Evolutionary conservation across 1,140 invertebrate genomes (phyloP), one percentile per base, ranked within the genome.

Genomic region (Chlorops oryzae): DNA sequence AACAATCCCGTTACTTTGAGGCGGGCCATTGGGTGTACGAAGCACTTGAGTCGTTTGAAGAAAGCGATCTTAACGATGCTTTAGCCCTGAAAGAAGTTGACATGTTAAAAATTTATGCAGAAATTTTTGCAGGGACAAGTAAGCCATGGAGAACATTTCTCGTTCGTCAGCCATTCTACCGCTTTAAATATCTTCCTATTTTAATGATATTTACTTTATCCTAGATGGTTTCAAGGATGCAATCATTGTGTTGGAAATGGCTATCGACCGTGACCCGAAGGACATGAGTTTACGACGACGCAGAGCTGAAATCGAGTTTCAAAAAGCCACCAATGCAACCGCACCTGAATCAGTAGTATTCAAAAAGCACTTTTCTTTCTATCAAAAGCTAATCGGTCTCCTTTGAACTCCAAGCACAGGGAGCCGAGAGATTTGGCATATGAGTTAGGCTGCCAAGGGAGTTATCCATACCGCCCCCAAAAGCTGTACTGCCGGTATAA

Each of bases 381-480:
- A n/a, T n/a, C n/a, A n/a, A n/a, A n/a, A n/a, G n/a, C n/a, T n/a
- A n/a, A n/a, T n/a, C n/a, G n/a, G n/a, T n/a, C n/a, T n/a, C n/a
- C n/a, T n/a, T n/a, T n/a, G n/a, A n/a, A n/a, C n/a, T n/a, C n/a
- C n/a, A n/a, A n/a, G n/a, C n/a, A n/a, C n/a, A n/a, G n/a, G n/a
- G n/a, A n/a, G n/a, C n/a, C n/a, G n/a, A n/a, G 6, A 2, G 15
- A n/a, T n/a, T n/a, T n/a, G n/a, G n/a, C 24, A n/a, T 88, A 96
- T 70, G 92, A 98, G 73, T 80, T 82, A 53, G 77, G 97, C 3
- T 99, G 95, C 67, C 80, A 95, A 17, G 89, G 89, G 20, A 92
- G 96, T 72, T 77, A 85, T 43, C 52, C 68, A 1, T 63, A 73
- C 22, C 61, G 3, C 22, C 47, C 24, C 22, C 21, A 13, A 2